phyloP scores from a whole-genome alignment of 2,113 vertebrate species.

The Pimephales promelas region DNA sequence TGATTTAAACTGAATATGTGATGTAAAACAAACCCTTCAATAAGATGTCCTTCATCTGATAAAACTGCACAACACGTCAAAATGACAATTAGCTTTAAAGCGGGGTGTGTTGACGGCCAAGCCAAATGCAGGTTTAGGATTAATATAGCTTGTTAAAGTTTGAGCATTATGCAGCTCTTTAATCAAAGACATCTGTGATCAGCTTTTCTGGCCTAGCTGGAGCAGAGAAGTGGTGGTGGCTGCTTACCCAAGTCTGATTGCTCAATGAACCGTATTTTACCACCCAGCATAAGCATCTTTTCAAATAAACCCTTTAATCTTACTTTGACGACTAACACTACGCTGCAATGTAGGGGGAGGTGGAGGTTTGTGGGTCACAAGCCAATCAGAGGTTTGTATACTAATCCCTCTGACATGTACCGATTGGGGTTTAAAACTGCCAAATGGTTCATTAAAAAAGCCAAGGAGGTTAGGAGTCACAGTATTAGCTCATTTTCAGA shows the following conservation, averaged over 20 bases:
- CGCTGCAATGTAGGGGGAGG: slow-evolving; percentile 5
- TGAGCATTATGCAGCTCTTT: background rate
- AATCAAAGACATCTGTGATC: slow-evolving; percentile 23
- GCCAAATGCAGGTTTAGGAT: slow-evolving; percentile 18
- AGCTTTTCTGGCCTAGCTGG: background rate
- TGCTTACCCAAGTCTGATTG: slow-evolving; percentile 60
- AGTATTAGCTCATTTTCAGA: slow-evolving; percentile 21
- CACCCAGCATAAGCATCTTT: slow-evolving; percentile 29
- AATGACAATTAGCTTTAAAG: background rate
- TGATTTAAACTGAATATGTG: background rate
- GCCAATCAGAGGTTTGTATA: slow-evolving; percentile 1
- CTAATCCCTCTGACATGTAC: background rate
- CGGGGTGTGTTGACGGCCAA: background rate
- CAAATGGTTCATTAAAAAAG: background rate
- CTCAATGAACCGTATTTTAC: slow-evolving; percentile 63
- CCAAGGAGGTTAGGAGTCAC: background rate
- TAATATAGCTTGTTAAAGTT: background rate
- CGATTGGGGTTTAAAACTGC: background rate
- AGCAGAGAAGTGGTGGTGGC: background rate
- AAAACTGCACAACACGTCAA: slow-evolving; percentile 1
- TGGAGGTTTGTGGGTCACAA: background rate
- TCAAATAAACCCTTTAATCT: slow-evolving; percentile 10
- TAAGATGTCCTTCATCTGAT: background rate
- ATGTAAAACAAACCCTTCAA: background rate
- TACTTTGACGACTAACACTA: slow-evolving; percentile 4